Conservation (phyloP, 1,140 invertebrate species). For the Pseudomyrmex flavicornis region DNA sequence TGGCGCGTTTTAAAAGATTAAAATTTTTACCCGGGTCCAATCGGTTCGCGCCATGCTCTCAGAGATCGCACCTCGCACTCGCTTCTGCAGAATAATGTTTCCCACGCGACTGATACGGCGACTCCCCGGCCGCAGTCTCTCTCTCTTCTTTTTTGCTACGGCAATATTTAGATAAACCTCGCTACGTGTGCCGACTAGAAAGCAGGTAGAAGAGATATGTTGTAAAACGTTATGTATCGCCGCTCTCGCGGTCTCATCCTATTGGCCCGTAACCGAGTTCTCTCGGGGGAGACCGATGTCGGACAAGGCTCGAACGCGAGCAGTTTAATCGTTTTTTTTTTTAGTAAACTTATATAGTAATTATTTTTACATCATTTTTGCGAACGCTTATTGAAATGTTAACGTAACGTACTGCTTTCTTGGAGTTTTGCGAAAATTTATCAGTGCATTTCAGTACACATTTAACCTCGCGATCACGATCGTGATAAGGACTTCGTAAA, state of each 20-base stretch:
- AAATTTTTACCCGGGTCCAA: conserved; percentile 56
- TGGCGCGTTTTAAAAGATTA: conserved; percentile 55
- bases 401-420: neutral
- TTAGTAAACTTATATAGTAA: no score
- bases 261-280: conserved; percentile 51
- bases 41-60: conserved; percentile 53
- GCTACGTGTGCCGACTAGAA: conserved; percentile 70
- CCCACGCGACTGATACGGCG: conserved; percentile 74
- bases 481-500: conserved; percentile 10
- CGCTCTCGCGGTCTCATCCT: conserved; percentile 19
- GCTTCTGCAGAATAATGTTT: conserved; percentile 72
- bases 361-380: no score
- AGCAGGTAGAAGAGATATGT: conserved; percentile 61
- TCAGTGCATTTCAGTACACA: neutral
- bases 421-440: neutral
- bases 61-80: conserved; percentile 62
- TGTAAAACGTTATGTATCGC: conserved; percentile 55
- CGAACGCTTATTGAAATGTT: neutral
- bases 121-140: conserved; percentile 47
- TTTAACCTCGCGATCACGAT: conserved; percentile 1
- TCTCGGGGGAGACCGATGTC: conserved; percentile 16
- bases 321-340: no score
- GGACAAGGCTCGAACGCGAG: neutral
- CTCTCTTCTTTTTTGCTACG: conserved; percentile 59
- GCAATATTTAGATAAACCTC: conserved; percentile 75